Evolutionary conservation across 2,113 vertebrate genomes (phyloP), one percentile per base, ranked within the genome.

Genomic region (Nipponia nippon): DNA sequence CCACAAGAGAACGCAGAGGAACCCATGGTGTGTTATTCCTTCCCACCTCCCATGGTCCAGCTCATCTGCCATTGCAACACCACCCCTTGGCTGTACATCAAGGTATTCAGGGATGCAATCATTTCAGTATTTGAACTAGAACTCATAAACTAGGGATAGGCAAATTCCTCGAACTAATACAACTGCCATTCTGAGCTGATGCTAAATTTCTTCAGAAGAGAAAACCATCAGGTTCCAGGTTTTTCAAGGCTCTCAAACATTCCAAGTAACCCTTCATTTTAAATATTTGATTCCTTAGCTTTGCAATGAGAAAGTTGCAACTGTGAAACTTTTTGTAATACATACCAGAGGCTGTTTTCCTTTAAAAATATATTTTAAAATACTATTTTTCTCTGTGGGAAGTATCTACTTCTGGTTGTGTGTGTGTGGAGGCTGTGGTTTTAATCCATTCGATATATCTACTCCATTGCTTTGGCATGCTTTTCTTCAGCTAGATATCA

Each of bases 21-120:
- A 53, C 18, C 70, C n/a, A 30, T 4, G 3, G 3, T 0, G 0
- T 32, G 61, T 15, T 17, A 32, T 32, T 71, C 59, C 25, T 25
- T 62, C 67, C 50, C 50, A 71, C n/a, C 20, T 2, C 55, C 56
- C 70, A 11, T 1, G 22, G 49, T 20, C 76, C 76, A 78, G 59
- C 38, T 69, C n/a, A 7, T 5, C 42, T 53, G 46, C 5, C 76
- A n/a, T 17, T 6, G 27, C 52, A 46, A 3, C 10, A 11, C 8
- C 49, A 63, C 1, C 38, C 36, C 47, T 44, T 8, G 44, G 34
- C 65, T 34, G 8, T 2, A 7, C 5, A 4, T 11, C 5, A 5
- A 23, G 30, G 22, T 3, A 8, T 20, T n/a, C 1, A 1, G 52
- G 15, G 23, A n/a, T 30, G 34, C 53, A 23, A 19, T 7, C 27